Evolutionary conservation across 1,140 invertebrate species (phyloP).

Genomic region (Trichomalopsis sarcophagae): DNA sequence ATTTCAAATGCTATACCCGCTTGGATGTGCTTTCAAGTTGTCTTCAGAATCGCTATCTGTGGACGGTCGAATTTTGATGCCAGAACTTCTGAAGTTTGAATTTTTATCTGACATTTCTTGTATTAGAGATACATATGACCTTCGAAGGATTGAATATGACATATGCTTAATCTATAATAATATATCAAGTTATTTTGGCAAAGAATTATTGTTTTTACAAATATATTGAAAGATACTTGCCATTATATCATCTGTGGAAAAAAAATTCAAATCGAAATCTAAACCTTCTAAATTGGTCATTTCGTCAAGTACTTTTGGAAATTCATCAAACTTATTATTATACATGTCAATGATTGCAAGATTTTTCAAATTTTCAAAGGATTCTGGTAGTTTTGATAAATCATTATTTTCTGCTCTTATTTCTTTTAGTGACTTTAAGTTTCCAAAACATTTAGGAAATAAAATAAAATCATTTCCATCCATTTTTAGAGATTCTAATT

Average conservation of each 20-base stretch:
- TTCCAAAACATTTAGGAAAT: constrained; percentile 41
- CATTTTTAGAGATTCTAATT: constrained; percentile 44
- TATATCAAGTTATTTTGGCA: background rate
- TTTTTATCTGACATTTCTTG: background rate
- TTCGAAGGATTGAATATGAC: constrained; percentile 8
- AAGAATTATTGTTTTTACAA: background rate
- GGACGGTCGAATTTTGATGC: background rate
- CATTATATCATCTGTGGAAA: constrained; percentile 33
- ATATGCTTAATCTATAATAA: constrained; percentile 28
- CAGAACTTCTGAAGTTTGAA: background rate
- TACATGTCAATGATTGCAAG: constrained; percentile 34
- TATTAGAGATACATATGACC: background rate
- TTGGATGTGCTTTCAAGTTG: background rate
- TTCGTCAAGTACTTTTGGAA: constrained; percentile 26
- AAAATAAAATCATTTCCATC: constrained; percentile 38
- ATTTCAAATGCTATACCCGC: background rate
- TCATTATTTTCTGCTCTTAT: constrained; percentile 29
- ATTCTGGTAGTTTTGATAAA: constrained; percentile 30
- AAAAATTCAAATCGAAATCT: constrained; percentile 42
- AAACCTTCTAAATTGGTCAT: constrained; percentile 40
- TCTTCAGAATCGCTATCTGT: background rate
- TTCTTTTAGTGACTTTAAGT: constrained; percentile 31
- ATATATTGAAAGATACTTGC: constrained; percentile 6
- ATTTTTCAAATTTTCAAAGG: constrained; percentile 41
- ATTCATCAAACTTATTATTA: constrained; percentile 43